Evolutionary conservation across 2,113 vertebrate species (phyloP), one percentile per base, ranked within the genome.

Genomic region (Myotis brandtii): DNA sequence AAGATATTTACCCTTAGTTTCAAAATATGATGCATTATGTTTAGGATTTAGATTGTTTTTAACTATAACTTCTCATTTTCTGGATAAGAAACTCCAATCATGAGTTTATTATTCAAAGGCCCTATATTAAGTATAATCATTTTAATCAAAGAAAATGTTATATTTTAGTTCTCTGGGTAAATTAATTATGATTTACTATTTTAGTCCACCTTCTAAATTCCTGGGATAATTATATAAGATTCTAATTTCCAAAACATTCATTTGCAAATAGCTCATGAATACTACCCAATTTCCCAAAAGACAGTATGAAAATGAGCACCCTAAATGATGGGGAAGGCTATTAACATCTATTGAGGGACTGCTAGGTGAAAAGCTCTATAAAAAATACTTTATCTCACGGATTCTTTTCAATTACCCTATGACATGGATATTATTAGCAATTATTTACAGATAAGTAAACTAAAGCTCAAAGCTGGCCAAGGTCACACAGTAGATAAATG

Each of bases 191-290:
- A 95, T 96, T 97, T 97, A 97, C 89, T 96, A 95, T 96, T 95
- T 97, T 93, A 95, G 95, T 43, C 83, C 69, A 96, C 79, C 66
- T 97, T 96, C 73, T 96, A 96, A 97, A 97, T 97, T 97, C 96
- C 94, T 96, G 93, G 82, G 92, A 80, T 96, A 97, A 97, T 96
- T 97, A 91, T 86, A 93, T 59, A 89, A 96, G 89, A 96, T 95
- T 97, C 83, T 96, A 97, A 97, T 97, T 96, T 97, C 79, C 83
- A 96, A 96, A 97, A 96, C 95, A 97, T 96, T 97, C 96, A 97
- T 91, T 97, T 97, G 96, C 97, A 97, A 97, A 97, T 94, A 96
- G 92, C 93, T 97, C 95, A 97, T 97, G 95, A 97, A 97, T 97
- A 97, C 93, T 94, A 95, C 95, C 86, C 95, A 96, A 96, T 97